These are phyloP conservation scores for Tetheella fluctuosa DNA, from an alignment of 2,888 invertebrate species.

Conservation along the genomic window DNA sequence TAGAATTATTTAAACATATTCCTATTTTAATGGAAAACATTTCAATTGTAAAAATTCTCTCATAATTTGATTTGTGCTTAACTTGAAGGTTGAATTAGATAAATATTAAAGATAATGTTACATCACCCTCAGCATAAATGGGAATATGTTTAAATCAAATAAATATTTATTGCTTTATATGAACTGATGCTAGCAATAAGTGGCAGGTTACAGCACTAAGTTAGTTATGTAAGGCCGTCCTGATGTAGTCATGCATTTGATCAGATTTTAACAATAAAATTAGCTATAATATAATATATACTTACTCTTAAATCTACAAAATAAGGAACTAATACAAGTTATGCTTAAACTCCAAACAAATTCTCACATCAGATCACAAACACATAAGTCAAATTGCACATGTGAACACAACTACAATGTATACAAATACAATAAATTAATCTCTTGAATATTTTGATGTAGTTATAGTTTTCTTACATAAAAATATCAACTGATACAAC, in stretches of 20 bases:
- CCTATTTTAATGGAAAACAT: constrained; percentile 58
- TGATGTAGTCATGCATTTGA: constrained; percentile 43
- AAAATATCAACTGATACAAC: constrained; percentile 80
- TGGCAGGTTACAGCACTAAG: constrained; percentile 41
- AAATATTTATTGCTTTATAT: constrained; percentile 63
- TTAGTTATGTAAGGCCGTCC: constrained; percentile 39
- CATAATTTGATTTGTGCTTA: constrained; percentile 62
- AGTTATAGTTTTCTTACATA: constrained; percentile 62
- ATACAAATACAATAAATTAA: constrained; percentile 79
- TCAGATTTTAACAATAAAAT: constrained; percentile 55
- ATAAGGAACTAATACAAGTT: constrained; percentile 82
- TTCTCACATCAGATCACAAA: constrained; percentile 82
- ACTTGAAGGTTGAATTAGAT: constrained; percentile 35
- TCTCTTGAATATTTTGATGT: constrained; percentile 72
- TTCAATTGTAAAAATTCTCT: constrained; percentile 62
- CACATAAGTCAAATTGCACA: constrained; percentile 77
- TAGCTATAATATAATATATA: constrained; percentile 32
- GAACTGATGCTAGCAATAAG: constrained; percentile 79
- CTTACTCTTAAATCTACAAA: constrained; percentile 69
- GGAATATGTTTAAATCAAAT: constrained; percentile 54
- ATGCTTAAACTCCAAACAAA: constrained; percentile 74
- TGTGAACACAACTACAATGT: constrained; percentile 73
- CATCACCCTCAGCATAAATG: constrained; percentile 28
- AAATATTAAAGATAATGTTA: constrained; percentile 22
- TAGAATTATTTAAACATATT: constrained; percentile 62